Base-by-base conservation (phyloP, 1,140 invertebrate species). In the Lepidurus packardi region DNA sequence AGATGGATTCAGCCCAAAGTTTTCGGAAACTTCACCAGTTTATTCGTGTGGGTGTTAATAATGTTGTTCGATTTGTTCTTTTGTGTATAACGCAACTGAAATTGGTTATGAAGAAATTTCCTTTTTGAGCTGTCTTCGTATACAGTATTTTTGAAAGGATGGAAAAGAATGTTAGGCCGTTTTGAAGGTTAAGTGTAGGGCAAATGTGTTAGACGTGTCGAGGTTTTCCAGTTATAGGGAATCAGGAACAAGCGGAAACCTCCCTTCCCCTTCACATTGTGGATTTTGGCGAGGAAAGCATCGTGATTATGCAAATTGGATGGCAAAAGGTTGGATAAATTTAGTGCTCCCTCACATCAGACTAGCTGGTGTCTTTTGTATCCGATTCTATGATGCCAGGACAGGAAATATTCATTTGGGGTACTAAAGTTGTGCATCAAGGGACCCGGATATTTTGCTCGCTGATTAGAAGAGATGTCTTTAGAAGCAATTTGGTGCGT, bases 231-330 rank as follows among this genome's bases (percentile, higher is more conserved):
- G 53, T 65, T 65, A 34, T 65, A 65, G 6, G 53, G 21, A 65
- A 21, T 65, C 53, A 65, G n/a, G 9, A 65, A 65, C 8, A n/a
- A 16, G 21, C 53, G 53, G 53, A 65, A 65, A n/a, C 53, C 53
- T 21, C 21, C 53, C 6, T 16, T 47, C 21, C 53, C 53, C 16
- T 65, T 65, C 21, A n/a, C 16, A n/a, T 65, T 21, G 16, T 21
- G 53, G 13, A 65, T 13, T 65, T 21, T 65, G 53, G 53, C 53
- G 21, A 5, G 53, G 53, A 21, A 65, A 65, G 53, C 53, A n/a
- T 13, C 13, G 53, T 65, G 53, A 65, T 65, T 65, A 65, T 65
- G 53, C 21, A 65, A n/a, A 65, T 65, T 65, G 53, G 53, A 65
- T 65, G 53, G 53, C 53, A 65, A 65, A 16, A 65, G 53, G 53